Percentiles rank a stretch among this genome's conserved stretches.
Evolutionary conservation across 2,113 vertebrate genomes (phyloP).

Genomic region (Sula dactylatra): DNA sequence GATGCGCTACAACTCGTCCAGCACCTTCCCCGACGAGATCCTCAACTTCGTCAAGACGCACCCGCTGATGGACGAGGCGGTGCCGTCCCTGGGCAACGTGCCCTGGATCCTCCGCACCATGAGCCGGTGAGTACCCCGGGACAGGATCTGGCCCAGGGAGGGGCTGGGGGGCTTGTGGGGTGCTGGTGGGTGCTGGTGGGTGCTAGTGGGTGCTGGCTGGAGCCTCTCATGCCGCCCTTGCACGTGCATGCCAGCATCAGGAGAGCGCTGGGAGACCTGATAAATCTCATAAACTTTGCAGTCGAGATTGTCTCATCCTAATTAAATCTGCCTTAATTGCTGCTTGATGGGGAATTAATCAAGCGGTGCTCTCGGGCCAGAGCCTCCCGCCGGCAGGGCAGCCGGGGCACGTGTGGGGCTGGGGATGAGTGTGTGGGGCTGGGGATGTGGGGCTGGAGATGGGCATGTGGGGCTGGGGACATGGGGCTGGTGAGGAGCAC

Average conservation of each 20-base stretch:
- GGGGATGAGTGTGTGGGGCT: background rate
- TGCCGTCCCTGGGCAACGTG: conserved; percentile 85
- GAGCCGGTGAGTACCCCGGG: conserved; percentile 79
- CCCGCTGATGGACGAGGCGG: conserved; percentile 92
- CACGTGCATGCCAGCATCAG: accelerated
- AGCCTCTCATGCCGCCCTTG: background rate
- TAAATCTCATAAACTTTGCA: conserved; percentile 35
- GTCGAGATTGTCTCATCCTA: conserved; percentile 32
- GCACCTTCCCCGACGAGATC: conserved; percentile 92
- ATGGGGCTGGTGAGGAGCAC: too few species aligned
- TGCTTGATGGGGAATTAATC: conserved; percentile 67
- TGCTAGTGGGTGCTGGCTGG: background rate
- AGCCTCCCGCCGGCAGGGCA: background rate
- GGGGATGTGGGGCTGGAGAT: background rate
- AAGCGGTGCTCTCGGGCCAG: background rate
- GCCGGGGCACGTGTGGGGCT: accelerated
- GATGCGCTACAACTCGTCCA: conserved; percentile 90
- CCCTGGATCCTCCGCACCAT: conserved; percentile 95
- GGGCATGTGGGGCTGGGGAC: background rate
- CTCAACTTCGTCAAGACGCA: conserved; percentile 94
- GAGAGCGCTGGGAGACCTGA: background rate
- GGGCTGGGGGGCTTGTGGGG: accelerated
- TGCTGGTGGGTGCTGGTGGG: background rate
- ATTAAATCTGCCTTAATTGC: conserved; percentile 71
- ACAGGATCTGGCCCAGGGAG: background rate